phyloP scores from a whole-genome alignment of 1,140 invertebrate species.

The Oryctes rhinoceros region DNA sequence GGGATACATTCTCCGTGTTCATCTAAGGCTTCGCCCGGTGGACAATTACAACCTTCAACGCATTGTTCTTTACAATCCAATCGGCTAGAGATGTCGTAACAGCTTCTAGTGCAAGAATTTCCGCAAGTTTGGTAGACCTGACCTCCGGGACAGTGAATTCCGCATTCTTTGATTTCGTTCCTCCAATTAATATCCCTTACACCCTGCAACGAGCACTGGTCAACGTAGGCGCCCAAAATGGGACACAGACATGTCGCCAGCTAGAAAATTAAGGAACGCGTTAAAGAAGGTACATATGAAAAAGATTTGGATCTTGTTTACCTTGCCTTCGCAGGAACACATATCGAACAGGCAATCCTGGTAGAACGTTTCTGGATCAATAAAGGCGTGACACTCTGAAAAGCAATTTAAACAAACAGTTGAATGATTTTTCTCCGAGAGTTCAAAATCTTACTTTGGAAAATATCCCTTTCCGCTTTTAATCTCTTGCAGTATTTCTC shows the following conservation, averaged over 20 bases:
- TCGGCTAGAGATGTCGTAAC: conserved; percentile 68
- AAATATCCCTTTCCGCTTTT: conserved; percentile 68
- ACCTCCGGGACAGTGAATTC: conserved; percentile 78
- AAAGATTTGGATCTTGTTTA: conserved; percentile 26
- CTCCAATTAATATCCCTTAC: conserved; percentile 77
- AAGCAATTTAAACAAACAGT: conserved; percentile 41
- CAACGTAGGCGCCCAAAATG: conserved; percentile 80
- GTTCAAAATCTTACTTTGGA: conserved; percentile 64
- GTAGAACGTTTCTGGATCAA: conserved; percentile 81
- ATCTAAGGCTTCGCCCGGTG: conserved; percentile 76
- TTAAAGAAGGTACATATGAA: conserved; percentile 12
- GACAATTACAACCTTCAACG: conserved; percentile 90
- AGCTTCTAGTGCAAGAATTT: conserved; percentile 77
- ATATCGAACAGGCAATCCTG: conserved; percentile 87
- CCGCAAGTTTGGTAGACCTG: conserved; percentile 84
- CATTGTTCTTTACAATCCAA: conserved; percentile 71
- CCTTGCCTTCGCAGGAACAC: conserved; percentile 77
- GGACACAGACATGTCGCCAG: conserved; percentile 80
- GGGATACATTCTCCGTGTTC: conserved; percentile 78
- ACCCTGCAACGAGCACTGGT: conserved; percentile 77
- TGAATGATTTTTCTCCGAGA: conserved; percentile 22
- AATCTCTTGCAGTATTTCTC: conserved; percentile 76
- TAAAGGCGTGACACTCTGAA: conserved; percentile 77
- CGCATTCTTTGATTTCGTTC: conserved; percentile 78
- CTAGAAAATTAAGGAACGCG: conserved; percentile 47